A percentile compares a stretch with the other conserved stretches of the same genome.
Conservation (phyloP, 2,113 vertebrate genomes). For the Calidris pygmaea region DNA sequence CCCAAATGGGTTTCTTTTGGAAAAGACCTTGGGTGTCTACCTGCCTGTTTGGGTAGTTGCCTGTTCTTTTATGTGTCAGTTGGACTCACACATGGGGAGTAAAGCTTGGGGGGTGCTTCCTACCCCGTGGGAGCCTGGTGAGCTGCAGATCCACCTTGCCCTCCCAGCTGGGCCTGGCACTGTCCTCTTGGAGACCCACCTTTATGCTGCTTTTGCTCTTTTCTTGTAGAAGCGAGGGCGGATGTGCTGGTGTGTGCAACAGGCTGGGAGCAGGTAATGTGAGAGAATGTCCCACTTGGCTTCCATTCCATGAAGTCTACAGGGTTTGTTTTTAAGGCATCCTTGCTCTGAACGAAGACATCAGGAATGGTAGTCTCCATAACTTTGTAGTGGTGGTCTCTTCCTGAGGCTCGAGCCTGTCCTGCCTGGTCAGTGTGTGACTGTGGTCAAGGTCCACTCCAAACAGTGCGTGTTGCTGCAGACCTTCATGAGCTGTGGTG, state of each 20-base stretch:
- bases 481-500: not conserved
- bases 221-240: not conserved
- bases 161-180: not conserved
- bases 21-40: not conserved
- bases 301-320: not conserved
- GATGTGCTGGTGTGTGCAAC: not conserved
- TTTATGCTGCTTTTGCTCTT: not conserved
- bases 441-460: not conserved
- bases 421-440: not conserved
- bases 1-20: not conserved
- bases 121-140: not conserved
- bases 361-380: not conserved
- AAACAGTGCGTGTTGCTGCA: not conserved
- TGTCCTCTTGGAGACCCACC: not conserved
- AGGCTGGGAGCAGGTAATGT: not conserved
- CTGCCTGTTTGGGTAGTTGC: not conserved
- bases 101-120: not conserved
- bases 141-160: not conserved
- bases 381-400: not conserved
- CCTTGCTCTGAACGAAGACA: not conserved
- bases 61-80: not conserved
- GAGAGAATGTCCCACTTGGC: not conserved
- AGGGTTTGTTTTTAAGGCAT: not conserved
- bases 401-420: not conserved
- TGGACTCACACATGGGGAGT: rapidly evolving